Base-by-base conservation (phyloP, 2,797 vertebrate species). In the Schizothorax lantsangensis region DNA sequence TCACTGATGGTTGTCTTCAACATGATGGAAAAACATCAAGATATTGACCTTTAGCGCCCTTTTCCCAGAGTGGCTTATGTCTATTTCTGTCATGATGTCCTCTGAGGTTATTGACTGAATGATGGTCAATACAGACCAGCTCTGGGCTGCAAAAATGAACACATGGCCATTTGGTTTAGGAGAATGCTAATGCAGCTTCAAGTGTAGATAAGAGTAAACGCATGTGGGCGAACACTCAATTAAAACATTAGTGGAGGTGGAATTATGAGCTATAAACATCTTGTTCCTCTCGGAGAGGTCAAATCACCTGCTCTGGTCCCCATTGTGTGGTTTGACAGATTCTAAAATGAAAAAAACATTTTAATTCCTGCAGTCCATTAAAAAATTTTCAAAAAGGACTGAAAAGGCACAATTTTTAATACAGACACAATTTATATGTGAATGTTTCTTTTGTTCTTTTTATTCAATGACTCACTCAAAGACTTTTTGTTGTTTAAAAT, bases 21-120 rank as follows among this genome's bases (percentile, higher is more conserved):
- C 69, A 30, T 79, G 59, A 85, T 47, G 52, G 52, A 74, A 73
- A 72, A 64, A 9, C 68, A 57, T 80, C 6, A 52, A 71, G 84
- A 43, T 57, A 85, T 87, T 88, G 79, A 89, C 85, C 89, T 88
- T 87, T 81, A 81, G 7, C 5, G 74, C 9, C 82, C 81, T 89
- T 87, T 79, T 71, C 79, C 84, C 66, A 79, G 36, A 85, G 47
- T 10, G 40, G 21, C 81, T n/a, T 57, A 62, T 68, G n/a, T 71
- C 36, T 86, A 88, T 89, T 82, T 88, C 59, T 85, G 81, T 83
- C 86, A 47, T 26, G 78, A 69, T 47, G 57, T 59, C 74, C 43
- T 69, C 45, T 68, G 81, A 79, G 79, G 75, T 75, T 84, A 86
- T 71, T 84, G 81, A 88, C 57, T 82, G 57, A 86, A 87, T 68